Evolutionary conservation across 1,140 invertebrate species (phyloP).

Genomic region (Cydia amplana): DNA sequence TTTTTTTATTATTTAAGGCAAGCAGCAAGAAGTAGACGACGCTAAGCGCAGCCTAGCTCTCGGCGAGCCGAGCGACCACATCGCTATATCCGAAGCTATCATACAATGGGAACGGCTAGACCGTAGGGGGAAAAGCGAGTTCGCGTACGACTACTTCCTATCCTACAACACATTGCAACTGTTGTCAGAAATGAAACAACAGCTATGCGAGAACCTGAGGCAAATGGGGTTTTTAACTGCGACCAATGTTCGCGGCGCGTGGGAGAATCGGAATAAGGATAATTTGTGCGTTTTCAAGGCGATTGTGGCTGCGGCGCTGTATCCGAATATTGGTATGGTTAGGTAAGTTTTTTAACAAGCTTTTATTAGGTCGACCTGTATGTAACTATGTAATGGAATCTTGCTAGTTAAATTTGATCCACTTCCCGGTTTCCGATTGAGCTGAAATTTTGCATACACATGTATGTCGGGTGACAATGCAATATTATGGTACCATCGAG

Average conservation of each 20-base stretch:
- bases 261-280: slow-evolving; percentile 87
- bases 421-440: no score
- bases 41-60: slow-evolving; percentile 83
- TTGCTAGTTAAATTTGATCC: no score
- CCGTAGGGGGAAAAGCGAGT: slow-evolving; percentile 75
- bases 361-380: no score
- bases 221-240: slow-evolving; percentile 87
- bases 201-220: slow-evolving; percentile 87
- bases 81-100: slow-evolving; percentile 88
- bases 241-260: slow-evolving; percentile 77
- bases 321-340: slow-evolving; percentile 89
- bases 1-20: slow-evolving; percentile 67
- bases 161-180: slow-evolving; percentile 85
- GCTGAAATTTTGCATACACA: no score
- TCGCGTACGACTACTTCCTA: slow-evolving; percentile 88
- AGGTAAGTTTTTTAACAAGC: slow-evolving; percentile 51
- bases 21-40: slow-evolving; percentile 84
- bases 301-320: slow-evolving; percentile 91
- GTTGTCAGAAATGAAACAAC: slow-evolving; percentile 89
- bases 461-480: no score
- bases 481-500: no score
- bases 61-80: slow-evolving; percentile 89
- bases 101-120: slow-evolving; percentile 82
- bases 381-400: no score
- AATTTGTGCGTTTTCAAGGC: slow-evolving; percentile 90